phyloP scores from a whole-genome alignment of 1,140 invertebrate species.

The Drosophila nikananu region DNA sequence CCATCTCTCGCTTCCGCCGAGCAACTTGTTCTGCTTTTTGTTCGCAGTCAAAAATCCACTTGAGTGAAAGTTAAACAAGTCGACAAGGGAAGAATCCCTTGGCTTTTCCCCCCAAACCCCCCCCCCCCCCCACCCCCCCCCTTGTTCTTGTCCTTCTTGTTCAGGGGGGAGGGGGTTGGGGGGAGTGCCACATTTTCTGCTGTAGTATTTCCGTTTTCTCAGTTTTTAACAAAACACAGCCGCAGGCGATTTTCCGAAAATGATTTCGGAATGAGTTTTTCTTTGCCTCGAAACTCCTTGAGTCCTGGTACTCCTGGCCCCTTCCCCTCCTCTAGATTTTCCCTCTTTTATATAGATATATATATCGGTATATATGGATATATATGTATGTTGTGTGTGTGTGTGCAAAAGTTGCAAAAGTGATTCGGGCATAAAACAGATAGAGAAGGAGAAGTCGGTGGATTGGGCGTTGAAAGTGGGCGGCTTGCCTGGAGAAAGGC shows the following conservation, averaged over 20 bases:
- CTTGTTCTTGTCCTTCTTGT: slow-evolving; percentile 10
- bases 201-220: slow-evolving; percentile 76
- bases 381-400: slow-evolving; percentile 2
- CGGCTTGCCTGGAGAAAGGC: neutral
- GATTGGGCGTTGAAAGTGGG: slow-evolving; percentile 5
- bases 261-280: slow-evolving; percentile 78
- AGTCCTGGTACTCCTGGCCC: neutral
- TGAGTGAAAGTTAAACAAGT: slow-evolving; percentile 79
- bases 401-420: slow-evolving; percentile 73
- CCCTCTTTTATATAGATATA: neutral
- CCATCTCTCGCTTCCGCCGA: slow-evolving; percentile 1
- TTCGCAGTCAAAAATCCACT: slow-evolving; percentile 61
- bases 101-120: neutral
- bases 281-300: slow-evolving; percentile 32
- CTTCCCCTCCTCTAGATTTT: neutral
- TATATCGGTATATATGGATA: neutral
- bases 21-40: slow-evolving; percentile 37
- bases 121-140: neutral
- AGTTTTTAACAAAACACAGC: slow-evolving; percentile 79
- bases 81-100: slow-evolving; percentile 55
- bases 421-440: slow-evolving; percentile 75
- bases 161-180: neutral
- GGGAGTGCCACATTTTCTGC: slow-evolving; percentile 47
- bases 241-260: slow-evolving; percentile 78
- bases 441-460: slow-evolving; percentile 26